Conservation (phyloP, 2,797 vertebrate species). For the Coreius guichenoti region DNA sequence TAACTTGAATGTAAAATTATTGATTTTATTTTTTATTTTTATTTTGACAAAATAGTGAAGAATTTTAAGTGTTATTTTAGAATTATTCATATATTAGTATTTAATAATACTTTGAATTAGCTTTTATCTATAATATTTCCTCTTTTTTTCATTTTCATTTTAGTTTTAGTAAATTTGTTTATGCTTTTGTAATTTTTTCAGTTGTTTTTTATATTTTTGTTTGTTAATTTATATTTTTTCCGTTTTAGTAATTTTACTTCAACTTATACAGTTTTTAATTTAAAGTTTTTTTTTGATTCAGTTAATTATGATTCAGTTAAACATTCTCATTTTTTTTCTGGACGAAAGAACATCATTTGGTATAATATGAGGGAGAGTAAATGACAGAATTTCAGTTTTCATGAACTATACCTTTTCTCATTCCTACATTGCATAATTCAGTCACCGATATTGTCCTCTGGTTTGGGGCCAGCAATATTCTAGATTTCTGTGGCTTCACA, state of each 20-base stretch:
- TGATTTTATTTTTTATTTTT: not conserved
- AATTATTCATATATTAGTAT: not conserved
- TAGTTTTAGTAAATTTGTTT: not conserved
- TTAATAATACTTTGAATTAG: not conserved
- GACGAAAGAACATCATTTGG: not conserved
- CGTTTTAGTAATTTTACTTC: not conserved
- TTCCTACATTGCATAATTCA: too few species aligned
- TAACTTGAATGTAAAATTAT: not conserved
- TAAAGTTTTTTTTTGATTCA: too few species aligned
- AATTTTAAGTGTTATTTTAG: not conserved
- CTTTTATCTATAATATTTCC: not conserved
- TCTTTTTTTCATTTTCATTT: too few species aligned
- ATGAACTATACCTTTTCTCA: not conserved
- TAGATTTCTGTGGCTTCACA: conserved; percentile 10
- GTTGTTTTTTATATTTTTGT: not conserved
- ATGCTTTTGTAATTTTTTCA: not conserved
- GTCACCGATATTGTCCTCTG: not conserved
- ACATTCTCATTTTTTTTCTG: not conserved
- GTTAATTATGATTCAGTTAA: not conserved
- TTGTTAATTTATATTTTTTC: not conserved
- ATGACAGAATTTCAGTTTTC: not conserved
- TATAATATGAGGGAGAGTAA: not conserved
- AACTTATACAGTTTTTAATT: too few species aligned
- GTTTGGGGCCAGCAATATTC: not conserved
- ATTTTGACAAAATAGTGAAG: not conserved